Base-by-base conservation (phyloP, 1,140 invertebrate genomes). In the Drosophila nasuta region DNA sequence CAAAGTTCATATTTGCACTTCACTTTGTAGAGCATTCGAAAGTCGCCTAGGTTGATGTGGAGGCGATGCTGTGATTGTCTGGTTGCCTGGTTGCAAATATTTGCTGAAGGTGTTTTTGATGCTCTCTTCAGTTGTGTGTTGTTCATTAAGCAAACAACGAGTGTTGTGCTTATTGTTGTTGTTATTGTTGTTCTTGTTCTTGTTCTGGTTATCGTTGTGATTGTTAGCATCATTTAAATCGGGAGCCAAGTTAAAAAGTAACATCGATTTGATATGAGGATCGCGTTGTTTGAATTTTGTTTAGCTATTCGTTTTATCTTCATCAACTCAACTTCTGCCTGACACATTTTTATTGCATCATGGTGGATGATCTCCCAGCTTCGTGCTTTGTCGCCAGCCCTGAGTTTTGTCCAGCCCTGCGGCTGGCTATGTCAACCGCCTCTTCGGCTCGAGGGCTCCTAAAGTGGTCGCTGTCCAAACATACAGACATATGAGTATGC, bases 61-160 rank as follows among this genome's bases (percentile, higher is more conserved):
- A 46, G 5, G n/a, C 13, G 20, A 25, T 8, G n/a, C 45, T 17
- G 46, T 20, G 46, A 8, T 17, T 28, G 15, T 13, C 11, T 20
- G 38, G 7, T 15, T 68, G 77, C 13, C 57, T 48, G 48, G 60
- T 68, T 77, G 38, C 33, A 48, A 59, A 38, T 75, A 82, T 82
- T 86, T 86, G 71, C 56, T 75, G 46, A 86, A 87, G 82, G 75
- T 82, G 79, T 82, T 79, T 78, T 64, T 75, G 67, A 48, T 75
- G 60, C 64, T 71, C 67, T 71, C 13, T 25, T 25, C 15, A 28
- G 63, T 38, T 63, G 38, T 68, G 46, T 46, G 51, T 48, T 85
- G 80, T 76, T 88, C 79, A 88, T 79, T 88, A 82, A 79, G 68
- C 79, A 82, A 87, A 88, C 82, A 86, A 56, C 65, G 49, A 79